Evolutionary conservation across 1,140 invertebrate genomes (phyloP).

Genomic region (Drosophila sechellia): DNA sequence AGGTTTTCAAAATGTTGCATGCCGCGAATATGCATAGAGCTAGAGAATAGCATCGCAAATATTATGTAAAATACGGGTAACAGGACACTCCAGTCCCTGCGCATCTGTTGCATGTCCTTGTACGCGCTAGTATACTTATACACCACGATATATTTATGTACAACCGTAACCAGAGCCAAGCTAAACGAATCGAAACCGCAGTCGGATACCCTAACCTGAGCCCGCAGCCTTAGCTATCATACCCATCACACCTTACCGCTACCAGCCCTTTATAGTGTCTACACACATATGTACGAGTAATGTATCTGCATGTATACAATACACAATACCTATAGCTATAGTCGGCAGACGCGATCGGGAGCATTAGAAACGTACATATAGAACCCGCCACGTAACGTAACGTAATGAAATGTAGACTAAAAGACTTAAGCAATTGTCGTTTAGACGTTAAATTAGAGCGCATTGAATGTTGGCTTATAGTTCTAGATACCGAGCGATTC

Average conservation of each 20-base stretch:
- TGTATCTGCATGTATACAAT: slow-evolving; percentile 10
- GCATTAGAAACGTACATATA: background rate
- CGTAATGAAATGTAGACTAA: slow-evolving; percentile 77
- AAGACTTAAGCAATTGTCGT: slow-evolving; percentile 84
- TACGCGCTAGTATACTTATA: slow-evolving; percentile 14
- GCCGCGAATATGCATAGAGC: slow-evolving; percentile 25
- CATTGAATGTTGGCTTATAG: slow-evolving; percentile 83
- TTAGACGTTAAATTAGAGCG: slow-evolving; percentile 84
- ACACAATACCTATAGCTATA: slow-evolving; percentile 26
- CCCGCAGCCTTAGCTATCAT: slow-evolving; percentile 43
- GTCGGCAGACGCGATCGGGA: slow-evolving; percentile 6
- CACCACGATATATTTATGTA: slow-evolving; percentile 32
- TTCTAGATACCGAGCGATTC: slow-evolving; percentile 48
- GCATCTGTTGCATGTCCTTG: slow-evolving; percentile 50
- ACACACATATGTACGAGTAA: background rate
- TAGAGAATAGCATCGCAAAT: slow-evolving; percentile 11
- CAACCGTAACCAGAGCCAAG: slow-evolving; percentile 31
- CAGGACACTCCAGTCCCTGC: slow-evolving; percentile 25
- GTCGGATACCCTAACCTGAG: slow-evolving; percentile 21
- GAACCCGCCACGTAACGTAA: slow-evolving; percentile 32
- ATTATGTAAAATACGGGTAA: slow-evolving; percentile 60
- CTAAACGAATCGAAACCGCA: slow-evolving; percentile 11
- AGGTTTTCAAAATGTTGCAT: slow-evolving; percentile 64
- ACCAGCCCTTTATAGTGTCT: slow-evolving; percentile 21
- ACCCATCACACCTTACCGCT: slow-evolving; percentile 22